Percentiles rank a stretch among this genome's conserved stretches.
Evolutionary conservation across 2,797 vertebrate genomes (phyloP).

Genomic region (Tenualosa ilisha): DNA sequence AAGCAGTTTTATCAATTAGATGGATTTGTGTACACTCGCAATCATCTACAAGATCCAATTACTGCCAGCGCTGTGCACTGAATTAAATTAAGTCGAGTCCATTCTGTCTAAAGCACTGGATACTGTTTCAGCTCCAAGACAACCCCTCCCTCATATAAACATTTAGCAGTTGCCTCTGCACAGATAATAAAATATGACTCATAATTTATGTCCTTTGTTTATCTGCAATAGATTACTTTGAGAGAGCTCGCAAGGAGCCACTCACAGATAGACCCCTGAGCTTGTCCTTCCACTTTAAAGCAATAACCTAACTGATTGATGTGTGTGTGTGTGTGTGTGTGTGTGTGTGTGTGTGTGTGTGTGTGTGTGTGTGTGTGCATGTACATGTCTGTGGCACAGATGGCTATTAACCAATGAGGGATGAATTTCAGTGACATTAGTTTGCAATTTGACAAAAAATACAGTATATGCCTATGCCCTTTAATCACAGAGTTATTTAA

Average conservation of each 20-base stretch:
- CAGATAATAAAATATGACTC: constrained; percentile 17
- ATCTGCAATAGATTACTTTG: neutral
- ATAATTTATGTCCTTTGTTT: neutral
- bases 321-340: neutral
- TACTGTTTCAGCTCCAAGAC: neutral
- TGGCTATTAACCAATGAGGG: neutral
- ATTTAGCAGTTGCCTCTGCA: constrained; percentile 4
- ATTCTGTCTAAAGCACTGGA: constrained; percentile 3
- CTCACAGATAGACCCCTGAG: neutral
- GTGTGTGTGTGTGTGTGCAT: neutral
- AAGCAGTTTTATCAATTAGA: constrained; percentile 21
- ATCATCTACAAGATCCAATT: constrained; percentile 21
- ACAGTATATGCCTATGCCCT: neutral
- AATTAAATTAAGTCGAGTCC: constrained; percentile 18
- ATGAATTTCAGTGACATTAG: neutral
- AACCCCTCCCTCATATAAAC: neutral
- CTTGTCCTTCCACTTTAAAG: neutral
- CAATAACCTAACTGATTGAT: constrained; percentile 18
- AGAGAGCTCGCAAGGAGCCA: neutral
- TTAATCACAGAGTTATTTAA: neutral
- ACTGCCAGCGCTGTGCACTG: neutral
- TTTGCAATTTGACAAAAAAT: neutral
- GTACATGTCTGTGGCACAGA: neutral
- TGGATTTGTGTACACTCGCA: neutral
- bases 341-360: constrained; percentile 25